Base-by-base conservation (phyloP, 2,113 vertebrate species). In the Elaphurus davidianus region DNA sequence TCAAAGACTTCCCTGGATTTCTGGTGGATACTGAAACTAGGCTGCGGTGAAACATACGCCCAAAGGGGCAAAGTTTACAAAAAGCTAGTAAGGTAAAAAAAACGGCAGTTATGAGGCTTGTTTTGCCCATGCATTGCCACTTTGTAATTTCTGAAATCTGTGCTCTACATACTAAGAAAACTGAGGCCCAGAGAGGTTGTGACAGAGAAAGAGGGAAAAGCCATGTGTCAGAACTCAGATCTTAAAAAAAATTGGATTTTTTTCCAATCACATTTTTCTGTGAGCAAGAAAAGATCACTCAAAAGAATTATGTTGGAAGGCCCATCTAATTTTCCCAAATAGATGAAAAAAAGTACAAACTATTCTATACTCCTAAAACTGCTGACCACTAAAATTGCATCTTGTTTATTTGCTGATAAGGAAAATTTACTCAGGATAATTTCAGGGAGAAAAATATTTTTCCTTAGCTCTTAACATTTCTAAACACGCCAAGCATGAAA, bases 401-500 rank as follows among this genome's bases (percentile, higher is more conserved):
- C 81, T 92, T 94, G n/a, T 60, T 97, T 92, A 74, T 97, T 84
- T 96, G 86, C 81, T 94, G 36, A 45, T 74, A 74, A 83, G 67
- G 93, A 83, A 94, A 90, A 62, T 40, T 74, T 40, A 54, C 85
- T 92, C 57, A 36, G 59, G 36, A 94, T 78, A 87, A 78, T 95
- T 96, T 97, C 23, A 71, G 45, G 62, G 74, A 71, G 67, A 86
- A 74, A 95, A 95, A 95, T 17, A 55, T 91, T 40, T 87, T 90
- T 94, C 28, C 85, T 87, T 94, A 84, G 64, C 30, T 96, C 13
- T 92, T 94, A 87, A 67, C 57, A 79, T 87, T 92, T 74, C 86
- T 93, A 85, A 93, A 94, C 40, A 88, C 85, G 90, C 27, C 60
- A 94, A 79, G 57, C 36, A 60, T 97, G 64, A 96, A 97, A 97